Conservation (phyloP, 1,140 invertebrate genomes). For the Anadara kagoshimensis region DNA sequence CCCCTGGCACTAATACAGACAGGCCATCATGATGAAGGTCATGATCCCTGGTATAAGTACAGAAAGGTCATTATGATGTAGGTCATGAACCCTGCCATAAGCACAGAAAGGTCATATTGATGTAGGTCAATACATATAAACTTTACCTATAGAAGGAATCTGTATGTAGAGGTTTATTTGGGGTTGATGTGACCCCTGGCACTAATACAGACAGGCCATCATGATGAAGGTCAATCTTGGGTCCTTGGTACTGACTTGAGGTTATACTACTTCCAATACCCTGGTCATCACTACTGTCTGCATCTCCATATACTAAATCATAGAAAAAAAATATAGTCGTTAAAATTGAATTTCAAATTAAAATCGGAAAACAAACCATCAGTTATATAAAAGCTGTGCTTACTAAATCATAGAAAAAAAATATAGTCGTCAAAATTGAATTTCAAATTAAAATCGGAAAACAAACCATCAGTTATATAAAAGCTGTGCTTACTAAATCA, state of each 20-base stretch:
- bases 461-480: too few relatives aligned
- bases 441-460: not conserved
- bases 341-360: not conserved
- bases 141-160: constrained; percentile 33
- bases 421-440: too few relatives aligned
- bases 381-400: too few relatives aligned
- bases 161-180: constrained; percentile 24
- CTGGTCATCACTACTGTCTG: constrained; percentile 45
- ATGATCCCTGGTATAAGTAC: not conserved
- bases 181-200: constrained; percentile 42
- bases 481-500: not conserved
- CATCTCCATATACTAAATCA: constrained; percentile 22
- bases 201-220: constrained; percentile 20
- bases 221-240: constrained; percentile 5
- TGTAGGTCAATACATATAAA: not conserved
- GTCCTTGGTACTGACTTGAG: constrained; percentile 25
- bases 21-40: constrained; percentile 18
- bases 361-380: too few relatives aligned
- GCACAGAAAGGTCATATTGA: too few relatives aligned
- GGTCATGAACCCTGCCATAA: too few relatives aligned
- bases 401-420: constrained; percentile 3
- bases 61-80: too few relatives aligned
- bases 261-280: constrained; percentile 40
- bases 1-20: constrained; percentile 29
- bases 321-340: constrained; percentile 6